Evolutionary conservation across 1,140 invertebrate species (phyloP).

Genomic region (Anagrus nilaparvatae): DNA sequence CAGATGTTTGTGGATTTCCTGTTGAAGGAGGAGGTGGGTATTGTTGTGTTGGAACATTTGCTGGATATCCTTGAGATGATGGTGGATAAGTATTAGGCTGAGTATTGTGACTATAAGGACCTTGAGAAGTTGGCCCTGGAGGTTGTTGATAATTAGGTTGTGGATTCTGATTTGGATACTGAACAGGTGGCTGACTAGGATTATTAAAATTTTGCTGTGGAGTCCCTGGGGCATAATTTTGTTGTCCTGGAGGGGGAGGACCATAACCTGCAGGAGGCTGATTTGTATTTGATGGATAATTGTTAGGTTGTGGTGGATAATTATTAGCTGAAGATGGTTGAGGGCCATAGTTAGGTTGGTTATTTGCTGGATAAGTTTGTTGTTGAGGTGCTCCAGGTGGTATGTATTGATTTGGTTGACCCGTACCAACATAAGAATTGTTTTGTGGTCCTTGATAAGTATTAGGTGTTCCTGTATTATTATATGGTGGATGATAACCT

Average conservation of each 20-base stretch:
- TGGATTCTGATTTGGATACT: slow-evolving; percentile 38
- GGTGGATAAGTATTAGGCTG: slow-evolving; percentile 38
- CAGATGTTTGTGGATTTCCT: slow-evolving; percentile 30
- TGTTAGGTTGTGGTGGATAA: slow-evolving; percentile 36
- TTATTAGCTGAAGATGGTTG: slow-evolving; percentile 37
- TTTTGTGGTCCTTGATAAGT: slow-evolving; percentile 40
- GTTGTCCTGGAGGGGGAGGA: slow-evolving; percentile 38
- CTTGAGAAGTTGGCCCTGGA: slow-evolving; percentile 31
- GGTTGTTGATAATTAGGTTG: slow-evolving; percentile 39
- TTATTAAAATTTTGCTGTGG: slow-evolving; percentile 35
- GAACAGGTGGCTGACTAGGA: slow-evolving; percentile 26
- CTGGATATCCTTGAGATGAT: slow-evolving; percentile 36
- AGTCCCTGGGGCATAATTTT: slow-evolving; percentile 35
- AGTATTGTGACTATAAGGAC: slow-evolving; percentile 31
- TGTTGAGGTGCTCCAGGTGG: slow-evolving; percentile 33
- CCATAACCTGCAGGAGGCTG: slow-evolving; percentile 37
- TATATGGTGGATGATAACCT: slow-evolving; percentile 42
- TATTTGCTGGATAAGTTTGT: slow-evolving; percentile 30
- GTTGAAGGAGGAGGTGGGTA: slow-evolving; percentile 35
- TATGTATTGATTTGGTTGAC: slow-evolving; percentile 37
- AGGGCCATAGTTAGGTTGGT: slow-evolving; percentile 38
- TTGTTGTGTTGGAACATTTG: slow-evolving; percentile 36
- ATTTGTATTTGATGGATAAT: slow-evolving; percentile 31
- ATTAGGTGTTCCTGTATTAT: slow-evolving; percentile 37
- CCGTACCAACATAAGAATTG: slow-evolving; percentile 28